Base-by-base conservation (phyloP, 2,888 invertebrate genomes). In the Agriopis marginaria region DNA sequence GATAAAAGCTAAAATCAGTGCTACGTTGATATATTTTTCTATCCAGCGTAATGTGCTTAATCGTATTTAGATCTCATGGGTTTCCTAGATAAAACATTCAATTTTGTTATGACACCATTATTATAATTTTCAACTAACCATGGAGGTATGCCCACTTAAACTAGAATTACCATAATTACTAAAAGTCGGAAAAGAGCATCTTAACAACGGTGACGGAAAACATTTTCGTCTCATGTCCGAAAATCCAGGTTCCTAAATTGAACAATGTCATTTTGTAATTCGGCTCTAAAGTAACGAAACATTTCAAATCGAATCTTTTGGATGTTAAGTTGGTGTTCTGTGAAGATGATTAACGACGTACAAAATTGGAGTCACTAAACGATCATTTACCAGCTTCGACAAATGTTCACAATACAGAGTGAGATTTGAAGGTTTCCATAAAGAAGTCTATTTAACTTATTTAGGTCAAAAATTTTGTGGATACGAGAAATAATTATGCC, bases 261-360 rank as follows among this genome's bases (percentile, higher is more conserved):
- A 17, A 51, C 11, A 10, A 32, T 44, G 8, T 44, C 7, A 51
- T 51, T 44, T 47, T 7, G 17, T 9, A 47, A 47, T 14, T 39
- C 47, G 7, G 14, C 17, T 23, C 17, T 44, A 17, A 9, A 60
- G 7, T 54, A 56, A 50, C 50, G 17, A n/a, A 56, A 64, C 44
- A 51, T 60, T 55, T 64, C n/a, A 10, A 69, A 61, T 61, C 39
- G 45, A 64, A 60, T 59, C 59, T 64, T 62, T 58, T 62, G 44
- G 58, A 66, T 54, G 58, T 56, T n/a, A 66, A 62, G 53, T 58
- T 32, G 61, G 10, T 45, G 54, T 66, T 70, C 58, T 62, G 47
- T 66, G 62, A 49, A 66, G 23, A 66, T 70, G 65, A 70, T 70
- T 65, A 54, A 70, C 32, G 68, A 61, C 32, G 49, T 55, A 47